Evolutionary conservation across 2,113 vertebrate species (phyloP).

Genomic region (Saimiri boliviensis): DNA sequence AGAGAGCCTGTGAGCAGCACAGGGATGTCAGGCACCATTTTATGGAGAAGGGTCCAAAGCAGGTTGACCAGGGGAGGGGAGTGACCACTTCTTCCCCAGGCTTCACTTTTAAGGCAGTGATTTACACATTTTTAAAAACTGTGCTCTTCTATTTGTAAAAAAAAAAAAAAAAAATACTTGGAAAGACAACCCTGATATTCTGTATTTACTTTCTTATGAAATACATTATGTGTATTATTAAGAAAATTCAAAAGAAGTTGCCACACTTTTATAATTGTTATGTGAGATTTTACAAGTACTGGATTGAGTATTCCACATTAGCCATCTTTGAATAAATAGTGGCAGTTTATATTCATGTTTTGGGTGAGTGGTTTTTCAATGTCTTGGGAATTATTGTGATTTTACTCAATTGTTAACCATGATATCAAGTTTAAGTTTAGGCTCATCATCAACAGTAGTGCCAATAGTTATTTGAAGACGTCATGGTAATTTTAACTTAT

Average conservation of each 20-base stretch:
- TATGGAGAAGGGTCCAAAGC: rapidly evolving
- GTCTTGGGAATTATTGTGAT: background rate
- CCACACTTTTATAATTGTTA: background rate
- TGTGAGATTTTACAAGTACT: background rate
- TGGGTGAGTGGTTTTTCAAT: background rate
- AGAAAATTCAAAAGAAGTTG: background rate
- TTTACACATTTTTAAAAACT: background rate
- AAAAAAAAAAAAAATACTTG: background rate
- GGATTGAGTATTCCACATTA: background rate
- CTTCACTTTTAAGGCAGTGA: background rate
- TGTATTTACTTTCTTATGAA: background rate
- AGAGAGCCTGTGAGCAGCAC: background rate
- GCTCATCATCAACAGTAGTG: background rate
- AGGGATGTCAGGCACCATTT: too few species aligned
- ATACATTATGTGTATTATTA: background rate
- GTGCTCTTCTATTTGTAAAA: background rate
- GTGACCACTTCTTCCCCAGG: background rate
- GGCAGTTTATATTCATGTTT: background rate
- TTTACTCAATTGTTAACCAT: background rate
- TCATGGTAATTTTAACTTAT: background rate
- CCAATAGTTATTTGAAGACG: background rate
- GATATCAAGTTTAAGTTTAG: background rate
- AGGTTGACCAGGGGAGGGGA: too few species aligned
- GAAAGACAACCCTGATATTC: background rate
- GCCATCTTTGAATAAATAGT: background rate